Percentiles rank a stretch among this genome's conserved stretches.
phyloP scores from a whole-genome alignment of 2,797 vertebrate species.

The Limosa lapponica region DNA sequence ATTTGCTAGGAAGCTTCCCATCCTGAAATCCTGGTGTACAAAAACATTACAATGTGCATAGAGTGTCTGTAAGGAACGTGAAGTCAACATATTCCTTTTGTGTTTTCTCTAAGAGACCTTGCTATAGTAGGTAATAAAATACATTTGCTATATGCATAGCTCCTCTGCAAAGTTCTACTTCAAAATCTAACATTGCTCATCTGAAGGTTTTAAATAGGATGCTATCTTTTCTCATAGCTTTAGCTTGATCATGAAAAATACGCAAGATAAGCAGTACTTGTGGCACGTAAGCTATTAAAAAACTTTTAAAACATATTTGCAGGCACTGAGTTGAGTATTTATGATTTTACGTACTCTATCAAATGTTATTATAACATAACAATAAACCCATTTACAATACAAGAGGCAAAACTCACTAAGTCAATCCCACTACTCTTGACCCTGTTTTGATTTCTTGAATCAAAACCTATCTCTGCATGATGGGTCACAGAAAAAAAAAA shows the following conservation, averaged over 20 bases:
- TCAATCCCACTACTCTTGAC: neutral
- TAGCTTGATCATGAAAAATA: neutral
- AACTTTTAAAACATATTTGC: slow-evolving; percentile 10
- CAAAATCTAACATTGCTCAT: neutral
- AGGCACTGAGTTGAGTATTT: neutral
- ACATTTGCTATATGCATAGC: neutral
- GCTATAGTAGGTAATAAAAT: neutral
- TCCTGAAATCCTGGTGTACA: neutral
- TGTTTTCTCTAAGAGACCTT: neutral
- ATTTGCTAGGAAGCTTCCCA: neutral
- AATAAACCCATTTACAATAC: neutral
- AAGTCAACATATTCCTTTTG: neutral
- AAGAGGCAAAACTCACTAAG: neutral
- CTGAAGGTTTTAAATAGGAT: neutral
- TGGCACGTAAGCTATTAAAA: neutral
- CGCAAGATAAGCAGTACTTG: neutral
- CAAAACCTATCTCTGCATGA: neutral
- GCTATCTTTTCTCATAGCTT: neutral
- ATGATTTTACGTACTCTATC: neutral
- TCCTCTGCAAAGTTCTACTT: neutral
- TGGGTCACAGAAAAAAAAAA: neutral
- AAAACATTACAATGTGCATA: neutral
- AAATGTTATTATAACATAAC: neutral
- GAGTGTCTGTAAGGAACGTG: neutral
- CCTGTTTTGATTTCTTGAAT: neutral